A percentile compares a stretch with the other conserved stretches of the same genome.
These are phyloP conservation scores for Lepidostoma basale DNA, from an alignment of 1,140 invertebrate species.

Conservation along the genomic window DNA sequence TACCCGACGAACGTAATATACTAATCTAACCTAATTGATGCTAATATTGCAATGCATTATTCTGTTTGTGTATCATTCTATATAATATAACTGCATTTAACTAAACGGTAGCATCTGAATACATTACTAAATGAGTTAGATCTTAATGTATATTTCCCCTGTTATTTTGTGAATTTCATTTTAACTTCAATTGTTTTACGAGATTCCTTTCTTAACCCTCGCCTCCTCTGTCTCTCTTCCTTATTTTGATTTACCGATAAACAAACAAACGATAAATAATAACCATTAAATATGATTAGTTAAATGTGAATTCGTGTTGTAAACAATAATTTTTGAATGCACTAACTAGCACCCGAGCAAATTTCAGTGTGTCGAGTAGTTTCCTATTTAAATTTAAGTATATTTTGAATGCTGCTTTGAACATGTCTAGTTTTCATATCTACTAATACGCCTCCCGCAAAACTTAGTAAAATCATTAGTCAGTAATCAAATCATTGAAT, in stretches of 20 bases:
- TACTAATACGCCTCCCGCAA: too few relatives aligned
- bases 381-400: conserved; percentile 13
- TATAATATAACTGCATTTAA: too few relatives aligned
- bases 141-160: too few relatives aligned
- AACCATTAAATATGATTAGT: background rate
- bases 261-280: conserved; percentile 19
- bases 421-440: too few relatives aligned
- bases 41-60: too few relatives aligned
- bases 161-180: background rate
- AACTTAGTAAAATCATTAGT: too few relatives aligned
- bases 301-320: conserved; percentile 3
- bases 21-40: too few relatives aligned
- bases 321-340: conserved; percentile 32
- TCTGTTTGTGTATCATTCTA: too few relatives aligned
- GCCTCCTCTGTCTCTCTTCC: conserved; percentile 5
- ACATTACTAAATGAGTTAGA: too few relatives aligned
- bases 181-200: background rate
- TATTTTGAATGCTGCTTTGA: conserved; percentile 12
- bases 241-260: background rate
- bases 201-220: background rate
- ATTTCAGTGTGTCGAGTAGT: conserved; percentile 39
- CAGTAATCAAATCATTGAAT: too few relatives aligned
- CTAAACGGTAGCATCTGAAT: too few relatives aligned
- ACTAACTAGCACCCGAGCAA: conserved; percentile 45
- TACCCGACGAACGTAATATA: too few relatives aligned